A percentile compares a stretch with the other conserved stretches of the same genome.
Conservation (phyloP, 2,797 vertebrate genomes). For the Melanotaenia pygmaea region DNA sequence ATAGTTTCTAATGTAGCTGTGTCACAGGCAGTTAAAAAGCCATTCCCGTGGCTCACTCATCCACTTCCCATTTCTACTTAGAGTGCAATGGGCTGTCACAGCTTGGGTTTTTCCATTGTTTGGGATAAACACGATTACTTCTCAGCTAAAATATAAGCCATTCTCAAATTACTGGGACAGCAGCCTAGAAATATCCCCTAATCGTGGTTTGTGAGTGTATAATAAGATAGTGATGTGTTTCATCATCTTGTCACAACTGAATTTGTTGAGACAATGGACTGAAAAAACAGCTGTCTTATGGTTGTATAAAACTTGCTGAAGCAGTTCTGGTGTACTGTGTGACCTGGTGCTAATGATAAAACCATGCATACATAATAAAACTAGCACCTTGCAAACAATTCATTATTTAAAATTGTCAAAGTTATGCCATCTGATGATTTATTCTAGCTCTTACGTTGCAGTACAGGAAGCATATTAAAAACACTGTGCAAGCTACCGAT, state of each 20-base stretch:
- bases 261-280: conserved; percentile 31
- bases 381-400: conserved; percentile 32
- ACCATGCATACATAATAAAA: conserved; percentile 18
- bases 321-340: conserved; percentile 8
- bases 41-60: conserved; percentile 64
- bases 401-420: conserved; percentile 5
- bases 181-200: conserved; percentile 18
- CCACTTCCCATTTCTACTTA: conserved; percentile 64
- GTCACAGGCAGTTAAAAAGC: conserved; percentile 72
- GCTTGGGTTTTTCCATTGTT: conserved; percentile 60
- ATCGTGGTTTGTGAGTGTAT: conserved; percentile 30
- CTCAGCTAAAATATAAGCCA: conserved; percentile 62
- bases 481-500: conserved; percentile 12
- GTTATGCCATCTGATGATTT: conserved; percentile 26
- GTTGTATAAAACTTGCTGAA: conserved; percentile 23
- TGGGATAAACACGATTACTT: conserved; percentile 57
- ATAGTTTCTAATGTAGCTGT: conserved; percentile 69
- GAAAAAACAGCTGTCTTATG: conserved; percentile 23
- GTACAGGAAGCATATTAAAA: conserved; percentile 13
- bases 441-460: conserved; percentile 11
- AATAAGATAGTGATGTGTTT: conserved; percentile 29
- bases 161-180: conserved; percentile 40
- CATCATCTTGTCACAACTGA: conserved; percentile 48
- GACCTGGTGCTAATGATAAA: conserved; percentile 31
- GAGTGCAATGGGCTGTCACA: conserved; percentile 65